Evolutionary conservation across 2,888 invertebrate species (phyloP).

Genomic region (Gari tellinella): DNA sequence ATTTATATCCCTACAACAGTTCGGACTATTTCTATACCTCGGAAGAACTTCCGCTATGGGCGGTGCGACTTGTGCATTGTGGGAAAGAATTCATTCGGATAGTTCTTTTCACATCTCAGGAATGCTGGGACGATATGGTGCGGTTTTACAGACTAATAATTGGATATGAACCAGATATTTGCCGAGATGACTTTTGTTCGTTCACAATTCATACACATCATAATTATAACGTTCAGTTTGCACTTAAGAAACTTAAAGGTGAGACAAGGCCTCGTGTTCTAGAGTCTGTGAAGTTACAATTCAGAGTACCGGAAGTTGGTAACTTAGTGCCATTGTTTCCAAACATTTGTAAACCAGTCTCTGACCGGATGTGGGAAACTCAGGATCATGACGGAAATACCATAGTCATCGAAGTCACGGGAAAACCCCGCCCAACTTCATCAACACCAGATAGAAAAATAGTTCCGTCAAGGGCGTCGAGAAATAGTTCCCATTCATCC

Average conservation of each 20-base stretch:
- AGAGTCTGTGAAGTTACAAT: constrained; percentile 72
- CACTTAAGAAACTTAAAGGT: constrained; percentile 74
- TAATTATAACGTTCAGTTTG: constrained; percentile 79
- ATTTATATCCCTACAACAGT: constrained; percentile 73
- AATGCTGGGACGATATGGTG: constrained; percentile 78
- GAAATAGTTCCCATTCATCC: constrained; percentile 32
- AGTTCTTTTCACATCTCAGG: constrained; percentile 72
- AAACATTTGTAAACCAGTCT: constrained; percentile 75
- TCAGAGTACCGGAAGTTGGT: constrained; percentile 76
- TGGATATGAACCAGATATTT: constrained; percentile 72
- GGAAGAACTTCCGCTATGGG: constrained; percentile 79
- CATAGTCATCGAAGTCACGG: constrained; percentile 70
- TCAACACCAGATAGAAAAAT: constrained; percentile 35
- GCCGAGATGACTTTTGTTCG: constrained; percentile 76
- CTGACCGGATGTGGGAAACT: constrained; percentile 77
- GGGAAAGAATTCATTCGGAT: constrained; percentile 79
- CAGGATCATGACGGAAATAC: constrained; percentile 79
- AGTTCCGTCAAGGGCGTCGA: constrained; percentile 14
- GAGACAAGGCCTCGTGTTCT: constrained; percentile 63
- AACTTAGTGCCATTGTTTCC: constrained; percentile 79
- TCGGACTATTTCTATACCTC: constrained; percentile 78
- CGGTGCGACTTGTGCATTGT: constrained; percentile 79
- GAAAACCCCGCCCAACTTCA: constrained; percentile 32
- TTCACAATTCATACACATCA: constrained; percentile 74
- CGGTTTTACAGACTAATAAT: constrained; percentile 77